Percentiles rank a stretch among this genome's conserved stretches.
Conservation (phyloP, 1,140 invertebrate species). For the Bombus affinis region DNA sequence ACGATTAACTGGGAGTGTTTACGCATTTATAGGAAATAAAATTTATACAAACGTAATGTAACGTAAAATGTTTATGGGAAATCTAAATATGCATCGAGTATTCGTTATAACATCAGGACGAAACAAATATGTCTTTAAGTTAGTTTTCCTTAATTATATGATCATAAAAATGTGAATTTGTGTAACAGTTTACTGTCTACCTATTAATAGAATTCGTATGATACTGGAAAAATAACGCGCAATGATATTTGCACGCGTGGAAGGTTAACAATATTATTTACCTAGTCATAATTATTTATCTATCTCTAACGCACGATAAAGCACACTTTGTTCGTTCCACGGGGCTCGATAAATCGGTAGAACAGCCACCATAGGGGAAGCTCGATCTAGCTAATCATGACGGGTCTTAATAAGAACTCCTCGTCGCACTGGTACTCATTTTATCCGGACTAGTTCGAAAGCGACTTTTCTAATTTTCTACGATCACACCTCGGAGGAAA, state of each 20-base stretch:
- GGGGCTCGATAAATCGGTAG: slow-evolving; percentile 9
- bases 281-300: neutral
- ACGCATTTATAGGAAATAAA: too few relatives aligned
- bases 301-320: slow-evolving; percentile 1
- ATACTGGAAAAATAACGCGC: neutral
- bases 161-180: neutral
- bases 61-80: too few relatives aligned
- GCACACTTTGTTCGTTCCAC: neutral
- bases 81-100: too few relatives aligned
- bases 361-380: neutral
- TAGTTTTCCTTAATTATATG: neutral
- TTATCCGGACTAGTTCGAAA: neutral
- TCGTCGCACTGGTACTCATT: neutral
- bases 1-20: too few relatives aligned
- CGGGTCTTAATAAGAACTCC: neutral
- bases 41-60: too few relatives aligned
- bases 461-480: slow-evolving; percentile 31
- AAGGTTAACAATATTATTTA: neutral
- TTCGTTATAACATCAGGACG: too few relatives aligned
- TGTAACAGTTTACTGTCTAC: neutral
- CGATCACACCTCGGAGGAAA: slow-evolving; percentile 20
- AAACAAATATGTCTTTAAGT: too few relatives aligned
- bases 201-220: neutral
- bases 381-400: neutral
- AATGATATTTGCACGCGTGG: neutral